Conservation (phyloP, 2,888 invertebrate species). For the Sphaerophoria taeniata region DNA sequence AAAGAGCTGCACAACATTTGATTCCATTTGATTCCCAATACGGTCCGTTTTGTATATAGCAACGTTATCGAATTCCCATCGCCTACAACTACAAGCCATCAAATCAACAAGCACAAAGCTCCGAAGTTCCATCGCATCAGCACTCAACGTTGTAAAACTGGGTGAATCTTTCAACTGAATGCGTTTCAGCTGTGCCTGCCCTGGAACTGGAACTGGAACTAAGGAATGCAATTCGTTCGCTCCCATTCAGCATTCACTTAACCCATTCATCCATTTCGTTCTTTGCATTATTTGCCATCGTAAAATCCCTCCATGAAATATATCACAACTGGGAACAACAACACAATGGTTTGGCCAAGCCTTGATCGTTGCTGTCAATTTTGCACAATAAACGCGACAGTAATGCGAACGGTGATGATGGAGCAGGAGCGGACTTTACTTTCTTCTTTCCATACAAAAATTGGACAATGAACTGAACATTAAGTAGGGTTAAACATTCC, state of each 20-base stretch:
- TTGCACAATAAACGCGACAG: slow-evolving; percentile 62
- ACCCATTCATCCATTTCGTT: slow-evolving; percentile 69
- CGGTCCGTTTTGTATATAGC: slow-evolving; percentile 4
- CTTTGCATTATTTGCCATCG: slow-evolving; percentile 7
- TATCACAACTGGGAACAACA: slow-evolving; percentile 24
- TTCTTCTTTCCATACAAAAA: neutral
- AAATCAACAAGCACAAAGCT: slow-evolving; percentile 26
- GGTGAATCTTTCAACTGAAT: slow-evolving; percentile 49
- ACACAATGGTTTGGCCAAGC: slow-evolving; percentile 63
- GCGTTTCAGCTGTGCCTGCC: slow-evolving; percentile 7
- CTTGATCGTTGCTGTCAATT: slow-evolving; percentile 61
- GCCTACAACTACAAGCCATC: neutral
- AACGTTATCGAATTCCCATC: slow-evolving; percentile 11
- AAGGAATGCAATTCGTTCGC: slow-evolving; percentile 42
- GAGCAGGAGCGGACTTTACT: slow-evolving; percentile 42
- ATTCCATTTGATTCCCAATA: neutral
- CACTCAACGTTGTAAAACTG: neutral
- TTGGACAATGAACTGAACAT: neutral
- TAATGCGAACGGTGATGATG: slow-evolving; percentile 23
- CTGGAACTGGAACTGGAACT: neutral
- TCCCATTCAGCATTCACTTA: slow-evolving; percentile 71
- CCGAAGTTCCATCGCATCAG: neutral
- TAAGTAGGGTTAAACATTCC: too few species aligned
- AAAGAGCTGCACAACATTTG: neutral
- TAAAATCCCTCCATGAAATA: slow-evolving; percentile 52